These are phyloP conservation scores for Resseliella maxima DNA, from an alignment of 2,888 invertebrate genomes.

Conservation along the genomic window DNA sequence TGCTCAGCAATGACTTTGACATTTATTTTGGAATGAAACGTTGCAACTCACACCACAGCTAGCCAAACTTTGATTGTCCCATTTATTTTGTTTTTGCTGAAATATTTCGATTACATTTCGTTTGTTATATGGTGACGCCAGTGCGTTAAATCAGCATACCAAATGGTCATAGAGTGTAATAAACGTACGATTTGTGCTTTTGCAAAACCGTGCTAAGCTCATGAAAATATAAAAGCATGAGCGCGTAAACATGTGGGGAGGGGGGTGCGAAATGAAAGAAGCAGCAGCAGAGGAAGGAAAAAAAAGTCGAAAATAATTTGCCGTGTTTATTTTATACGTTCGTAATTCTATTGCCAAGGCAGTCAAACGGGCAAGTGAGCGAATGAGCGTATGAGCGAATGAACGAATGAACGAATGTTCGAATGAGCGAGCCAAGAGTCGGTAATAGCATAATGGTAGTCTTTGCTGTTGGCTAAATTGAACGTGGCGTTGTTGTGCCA, in stretches of 20 bases:
- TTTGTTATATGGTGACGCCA: background rate
- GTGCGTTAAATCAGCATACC: background rate
- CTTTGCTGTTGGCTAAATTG: background rate
- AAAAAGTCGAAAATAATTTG: slow-evolving; percentile 24
- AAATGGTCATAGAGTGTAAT: background rate
- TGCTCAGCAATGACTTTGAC: slow-evolving; percentile 15
- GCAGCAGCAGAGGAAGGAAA: background rate
- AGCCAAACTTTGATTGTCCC: background rate
- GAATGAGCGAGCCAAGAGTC: background rate
- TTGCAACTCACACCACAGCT: slow-evolving; percentile 12
- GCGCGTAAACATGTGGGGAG: background rate
- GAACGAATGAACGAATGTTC: background rate
- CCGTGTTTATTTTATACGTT: slow-evolving; percentile 17
- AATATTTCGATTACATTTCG: slow-evolving; percentile 21
- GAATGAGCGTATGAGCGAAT: background rate
- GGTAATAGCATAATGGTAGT: background rate
- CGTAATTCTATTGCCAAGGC: slow-evolving; percentile 17
- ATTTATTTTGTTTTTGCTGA: slow-evolving; percentile 18
- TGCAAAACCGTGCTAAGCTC: background rate
- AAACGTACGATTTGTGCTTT: background rate
- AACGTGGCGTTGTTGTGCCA: background rate
- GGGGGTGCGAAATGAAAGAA: background rate
- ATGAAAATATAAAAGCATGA: background rate
- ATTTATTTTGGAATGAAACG: background rate
- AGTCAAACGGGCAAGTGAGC: background rate